Base-by-base conservation (phyloP, 2,797 vertebrate genomes). In the Pelodytes ibericus region DNA sequence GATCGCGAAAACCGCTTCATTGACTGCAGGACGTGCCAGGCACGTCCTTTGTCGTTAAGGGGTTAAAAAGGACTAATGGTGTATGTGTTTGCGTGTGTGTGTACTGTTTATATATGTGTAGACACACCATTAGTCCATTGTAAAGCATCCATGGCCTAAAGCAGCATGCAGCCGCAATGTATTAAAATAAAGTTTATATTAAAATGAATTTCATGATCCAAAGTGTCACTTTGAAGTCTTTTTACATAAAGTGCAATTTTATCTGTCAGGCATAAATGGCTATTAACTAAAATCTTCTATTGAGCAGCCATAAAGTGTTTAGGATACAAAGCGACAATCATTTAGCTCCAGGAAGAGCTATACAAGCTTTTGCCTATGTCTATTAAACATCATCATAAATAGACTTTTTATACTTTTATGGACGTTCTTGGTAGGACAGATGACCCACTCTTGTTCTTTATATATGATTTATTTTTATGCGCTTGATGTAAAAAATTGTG, bases 171-270 rank as follows among this genome's bases (percentile, higher is more conserved):
- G 11, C 33, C 24, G 24, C 15, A 49, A 18, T 49, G 44, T 5
- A 47, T 31, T 67, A 13, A 67, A 20, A 51, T 67, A 27, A 67
- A 30, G 41, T 49, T 4, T 44, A 65, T 47, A 49, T 66, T 15
- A 27, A 47, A 66, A 51, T 30, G 26, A 6, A 67, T 67, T 27
- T 30, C 26, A 8, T n/a, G 18, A 3, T n/a, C 41, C 47, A 16
- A 20, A 44, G 41, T 30, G 25, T 49, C 44, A 51, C 27, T 51
- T 67, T 5, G 5, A 51, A 27, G 41, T 67, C 6, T 49, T 36
- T 20, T 51, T 7, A 1, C 24, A 67, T 31, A 13, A 67, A 49
- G 44, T 49, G 24, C 63, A 49, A 20, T 67, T 27, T 29, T 29
- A 44, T 67, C 25, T 51, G 64, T 30, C 41, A 51, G 8, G n/a